Conservation (phyloP, 2,113 vertebrate species). For the Syngnathoides biaculeatus region DNA sequence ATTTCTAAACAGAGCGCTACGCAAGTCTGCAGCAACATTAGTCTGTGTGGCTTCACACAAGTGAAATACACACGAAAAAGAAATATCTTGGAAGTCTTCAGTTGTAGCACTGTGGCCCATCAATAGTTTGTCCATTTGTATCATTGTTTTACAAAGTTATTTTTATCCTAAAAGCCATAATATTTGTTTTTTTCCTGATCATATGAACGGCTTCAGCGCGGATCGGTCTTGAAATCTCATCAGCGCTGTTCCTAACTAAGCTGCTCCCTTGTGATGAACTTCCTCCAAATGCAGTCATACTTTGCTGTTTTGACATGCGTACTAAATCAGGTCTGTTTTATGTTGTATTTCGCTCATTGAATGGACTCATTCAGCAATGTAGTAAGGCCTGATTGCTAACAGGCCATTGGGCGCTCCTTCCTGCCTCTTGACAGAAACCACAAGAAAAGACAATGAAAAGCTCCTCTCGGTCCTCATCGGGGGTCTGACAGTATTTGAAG, state of each 20-base stretch:
- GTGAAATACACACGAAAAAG: no score
- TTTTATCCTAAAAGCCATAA: not conserved
- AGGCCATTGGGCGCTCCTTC: slow-evolving; percentile 32
- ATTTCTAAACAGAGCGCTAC: no score
- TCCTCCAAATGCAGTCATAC: not conserved
- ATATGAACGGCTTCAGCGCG: not conserved
- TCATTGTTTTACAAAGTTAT: not conserved
- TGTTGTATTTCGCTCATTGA: slow-evolving; percentile 25
- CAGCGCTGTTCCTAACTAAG: not conserved
- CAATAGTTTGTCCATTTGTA: not conserved
- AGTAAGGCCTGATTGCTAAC: slow-evolving; percentile 46
- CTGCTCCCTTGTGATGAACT: not conserved
- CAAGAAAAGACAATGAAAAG: slow-evolving; percentile 49
- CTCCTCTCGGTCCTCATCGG: slow-evolving; percentile 14
- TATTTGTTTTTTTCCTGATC: not conserved
- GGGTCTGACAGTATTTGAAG: slow-evolving; percentile 39
- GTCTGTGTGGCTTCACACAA: no score
- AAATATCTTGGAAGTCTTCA: no score
- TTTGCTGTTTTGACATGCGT: slow-evolving; percentile 1
- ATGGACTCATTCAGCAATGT: slow-evolving; percentile 43
- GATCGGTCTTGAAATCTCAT: not conserved
- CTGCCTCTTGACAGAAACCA: slow-evolving; percentile 42
- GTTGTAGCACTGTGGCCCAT: no score
- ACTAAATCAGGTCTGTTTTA: slow-evolving; percentile 15
- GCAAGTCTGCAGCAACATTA: no score